These are phyloP conservation scores for Morus bassanus DNA, from an alignment of 2,797 vertebrate genomes.

Conservation along the genomic window DNA sequence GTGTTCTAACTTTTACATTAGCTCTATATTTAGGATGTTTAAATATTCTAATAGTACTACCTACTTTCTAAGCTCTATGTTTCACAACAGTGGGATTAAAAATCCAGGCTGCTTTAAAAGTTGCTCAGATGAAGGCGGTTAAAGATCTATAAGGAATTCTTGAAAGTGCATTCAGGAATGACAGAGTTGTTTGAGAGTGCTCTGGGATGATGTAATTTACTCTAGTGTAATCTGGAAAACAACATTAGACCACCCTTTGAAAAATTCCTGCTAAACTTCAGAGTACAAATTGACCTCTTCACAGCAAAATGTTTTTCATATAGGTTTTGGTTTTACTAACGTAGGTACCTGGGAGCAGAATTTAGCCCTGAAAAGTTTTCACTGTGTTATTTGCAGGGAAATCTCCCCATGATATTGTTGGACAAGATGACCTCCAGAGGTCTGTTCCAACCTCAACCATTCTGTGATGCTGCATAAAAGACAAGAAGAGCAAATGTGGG, in stretches of 20 bases:
- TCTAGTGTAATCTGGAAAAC: not conserved
- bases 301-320: not conserved
- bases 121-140: not conserved
- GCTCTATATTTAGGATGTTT: not conserved
- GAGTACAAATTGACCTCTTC: not conserved
- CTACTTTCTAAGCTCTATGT: not conserved
- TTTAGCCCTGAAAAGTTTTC: not conserved
- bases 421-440: not conserved
- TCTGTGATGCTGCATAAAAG: not conserved
- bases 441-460: accelerated
- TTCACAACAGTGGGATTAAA: not conserved
- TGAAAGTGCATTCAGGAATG: not conserved
- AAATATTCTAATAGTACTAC: not conserved
- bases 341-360: not conserved
- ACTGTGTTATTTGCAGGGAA: not conserved
- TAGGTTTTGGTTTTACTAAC: not conserved
- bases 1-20: not conserved
- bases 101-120: not conserved
- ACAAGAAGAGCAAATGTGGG: not conserved
- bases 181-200: not conserved
- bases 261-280: not conserved
- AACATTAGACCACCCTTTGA: not conserved
- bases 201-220: not conserved
- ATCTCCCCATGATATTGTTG: not conserved
- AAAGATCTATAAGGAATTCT: not conserved